phyloP scores from a whole-genome alignment of 92 coral and sea anemone genomes.

The Phenganax subtilis region DNA sequence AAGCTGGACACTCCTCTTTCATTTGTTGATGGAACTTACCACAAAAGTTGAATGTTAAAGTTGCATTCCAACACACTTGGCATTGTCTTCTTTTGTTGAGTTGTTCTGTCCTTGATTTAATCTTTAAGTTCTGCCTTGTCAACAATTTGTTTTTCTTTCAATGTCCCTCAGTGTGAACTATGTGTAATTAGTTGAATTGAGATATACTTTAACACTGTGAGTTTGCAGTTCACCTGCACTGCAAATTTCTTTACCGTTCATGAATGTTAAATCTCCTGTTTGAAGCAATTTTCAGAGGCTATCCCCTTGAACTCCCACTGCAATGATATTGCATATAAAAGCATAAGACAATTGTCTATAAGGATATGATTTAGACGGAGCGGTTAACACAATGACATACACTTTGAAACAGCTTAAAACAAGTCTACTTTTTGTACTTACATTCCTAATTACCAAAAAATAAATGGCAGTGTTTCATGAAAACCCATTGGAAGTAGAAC shows the following conservation, averaged over 20 bases:
- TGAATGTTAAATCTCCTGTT: conserved; percentile 39
- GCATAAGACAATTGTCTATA: too few relatives aligned
- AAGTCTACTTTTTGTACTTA: too few relatives aligned
- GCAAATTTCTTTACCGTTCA: conserved; percentile 43
- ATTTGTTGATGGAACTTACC: neutral
- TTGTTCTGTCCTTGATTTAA: neutral
- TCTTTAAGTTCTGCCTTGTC: neutral
- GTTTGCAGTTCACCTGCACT: conserved; percentile 30
- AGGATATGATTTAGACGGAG: too few relatives aligned
- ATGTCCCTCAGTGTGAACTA: conserved; percentile 21
- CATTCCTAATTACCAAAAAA: too few relatives aligned
- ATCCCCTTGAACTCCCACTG: conserved; percentile 29
- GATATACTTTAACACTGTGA: conserved; percentile 29
- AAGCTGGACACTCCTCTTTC: conserved; percentile 4
- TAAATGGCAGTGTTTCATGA: too few relatives aligned
- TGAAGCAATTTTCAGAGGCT: conserved; percentile 29
- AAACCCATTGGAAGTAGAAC: too few relatives aligned
- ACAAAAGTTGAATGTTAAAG: neutral
- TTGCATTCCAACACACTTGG: neutral
- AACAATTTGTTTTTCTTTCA: neutral
- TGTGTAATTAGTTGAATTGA: neutral
- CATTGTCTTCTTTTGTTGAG: neutral
- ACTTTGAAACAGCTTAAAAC: too few relatives aligned
- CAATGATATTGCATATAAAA: conserved; percentile 28
- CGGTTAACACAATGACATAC: too few relatives aligned